These are phyloP conservation scores for Ursus arctos DNA, from an alignment of 2,113 vertebrate genomes.

Conservation along the genomic window DNA sequence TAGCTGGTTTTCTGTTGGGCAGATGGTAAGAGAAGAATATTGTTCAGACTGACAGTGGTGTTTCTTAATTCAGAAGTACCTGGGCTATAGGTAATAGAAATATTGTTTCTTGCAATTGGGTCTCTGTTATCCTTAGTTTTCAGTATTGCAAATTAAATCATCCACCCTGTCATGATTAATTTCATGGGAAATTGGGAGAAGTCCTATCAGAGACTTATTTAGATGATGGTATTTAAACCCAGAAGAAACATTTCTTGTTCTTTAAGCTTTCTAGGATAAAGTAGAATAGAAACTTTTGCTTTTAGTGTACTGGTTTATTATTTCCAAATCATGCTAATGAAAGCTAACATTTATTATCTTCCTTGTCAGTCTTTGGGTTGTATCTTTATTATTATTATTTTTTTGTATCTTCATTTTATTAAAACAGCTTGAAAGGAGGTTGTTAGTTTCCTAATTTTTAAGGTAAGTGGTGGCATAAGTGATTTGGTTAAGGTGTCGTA, in stretches of 20 bases:
- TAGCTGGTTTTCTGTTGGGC: not conserved
- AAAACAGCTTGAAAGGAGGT: not conserved
- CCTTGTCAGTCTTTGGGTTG: not conserved
- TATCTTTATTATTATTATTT: conserved; percentile 27
- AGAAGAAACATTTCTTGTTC: not conserved
- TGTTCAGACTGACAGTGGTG: not conserved
- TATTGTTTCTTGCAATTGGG: not conserved
- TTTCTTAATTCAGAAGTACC: not conserved
- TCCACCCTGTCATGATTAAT: not conserved
- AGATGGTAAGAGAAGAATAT: not conserved
- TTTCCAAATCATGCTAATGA: not conserved
- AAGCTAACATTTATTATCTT: not conserved
- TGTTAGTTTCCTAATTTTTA: conserved; percentile 6
- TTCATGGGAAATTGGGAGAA: conserved; percentile 16
- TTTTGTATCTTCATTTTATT: conserved; percentile 45
- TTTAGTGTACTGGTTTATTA: not conserved
- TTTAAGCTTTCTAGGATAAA: not conserved
- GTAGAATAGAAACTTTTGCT: not conserved
- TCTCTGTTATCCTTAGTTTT: conserved; percentile 1
- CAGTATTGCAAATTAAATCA: not conserved
- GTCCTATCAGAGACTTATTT: not conserved
- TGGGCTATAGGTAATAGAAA: not conserved
- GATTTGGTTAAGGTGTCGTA: not conserved
- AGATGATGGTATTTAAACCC: not conserved
- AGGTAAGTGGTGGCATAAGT: not conserved